A percentile compares a stretch with the other conserved stretches of the same genome.
Evolutionary conservation across 2,888 invertebrate genomes (phyloP).

Genomic region (Ornithoptera priamus): DNA sequence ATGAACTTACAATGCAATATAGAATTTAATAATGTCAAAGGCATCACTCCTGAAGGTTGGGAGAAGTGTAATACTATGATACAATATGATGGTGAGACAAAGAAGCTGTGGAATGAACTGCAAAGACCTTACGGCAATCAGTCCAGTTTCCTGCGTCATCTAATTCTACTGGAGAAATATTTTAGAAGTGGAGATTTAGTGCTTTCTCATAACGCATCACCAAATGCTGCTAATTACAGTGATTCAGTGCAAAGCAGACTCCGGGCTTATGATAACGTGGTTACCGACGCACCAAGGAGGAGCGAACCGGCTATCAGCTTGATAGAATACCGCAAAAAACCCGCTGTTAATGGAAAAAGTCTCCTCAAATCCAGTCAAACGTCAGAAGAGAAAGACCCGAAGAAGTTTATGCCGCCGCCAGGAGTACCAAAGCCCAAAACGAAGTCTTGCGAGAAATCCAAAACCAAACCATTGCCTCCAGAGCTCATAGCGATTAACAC

Average conservation of each 20-base stretch:
- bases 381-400: conserved; percentile 54
- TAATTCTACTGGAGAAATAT: conserved; percentile 90
- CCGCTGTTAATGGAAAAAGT: conserved; percentile 68
- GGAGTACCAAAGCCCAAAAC: conserved; percentile 51
- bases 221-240: conserved; percentile 87
- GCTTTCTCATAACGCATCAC: conserved; percentile 85
- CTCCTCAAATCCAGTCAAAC: conserved; percentile 65
- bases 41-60: conserved; percentile 90
- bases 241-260: conserved; percentile 89
- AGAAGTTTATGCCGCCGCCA: conserved; percentile 63
- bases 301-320: conserved; percentile 60
- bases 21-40: conserved; percentile 85
- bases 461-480: conserved; percentile 72
- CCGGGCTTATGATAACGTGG: conserved; percentile 85
- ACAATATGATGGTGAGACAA: conserved; percentile 91
- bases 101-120: conserved; percentile 88
- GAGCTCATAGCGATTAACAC: conserved; percentile 81
- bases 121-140: conserved; percentile 93
- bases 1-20: conserved; percentile 87
- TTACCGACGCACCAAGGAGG: conserved; percentile 53
- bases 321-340: conserved; percentile 71
- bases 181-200: conserved; percentile 89
- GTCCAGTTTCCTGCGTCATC: conserved; percentile 90
- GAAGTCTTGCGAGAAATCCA: conserved; percentile 53
- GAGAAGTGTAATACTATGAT: conserved; percentile 88